These are phyloP conservation scores for Trichoplusia ni DNA, from an alignment of 1,140 invertebrate species.

Conservation along the genomic window DNA sequence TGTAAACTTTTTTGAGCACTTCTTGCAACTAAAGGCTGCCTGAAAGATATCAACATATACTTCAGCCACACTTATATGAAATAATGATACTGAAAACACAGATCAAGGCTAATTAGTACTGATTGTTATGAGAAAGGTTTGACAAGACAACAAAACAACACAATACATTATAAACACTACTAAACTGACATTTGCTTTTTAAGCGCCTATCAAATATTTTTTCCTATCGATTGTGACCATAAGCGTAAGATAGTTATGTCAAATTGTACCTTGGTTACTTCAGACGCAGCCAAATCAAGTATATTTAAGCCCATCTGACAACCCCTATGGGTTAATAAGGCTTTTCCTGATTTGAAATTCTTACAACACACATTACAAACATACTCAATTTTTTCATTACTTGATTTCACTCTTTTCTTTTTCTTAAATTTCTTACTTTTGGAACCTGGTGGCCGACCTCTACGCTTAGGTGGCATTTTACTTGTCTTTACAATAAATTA, in stretches of 20 bases:
- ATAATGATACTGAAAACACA: no score
- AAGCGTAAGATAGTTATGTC: neutral
- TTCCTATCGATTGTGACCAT: neutral
- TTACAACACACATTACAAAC: constrained; percentile 30
- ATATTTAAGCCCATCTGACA: neutral
- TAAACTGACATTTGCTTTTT: no score
- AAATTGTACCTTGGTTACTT: constrained; percentile 10
- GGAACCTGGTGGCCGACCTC: constrained; percentile 50
- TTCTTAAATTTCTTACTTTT: constrained; percentile 55
- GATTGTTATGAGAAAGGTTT: no score
- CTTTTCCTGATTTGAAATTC: neutral
- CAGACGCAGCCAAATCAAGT: neutral
- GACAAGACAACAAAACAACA: no score
- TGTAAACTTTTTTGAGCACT: constrained; percentile 68
- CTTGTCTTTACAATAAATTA: constrained; percentile 12
- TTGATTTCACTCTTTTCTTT: neutral
- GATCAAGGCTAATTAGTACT: no score
- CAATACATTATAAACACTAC: no score
- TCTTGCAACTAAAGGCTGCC: constrained; percentile 50
- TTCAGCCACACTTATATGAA: neutral
- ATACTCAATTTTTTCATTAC: neutral
- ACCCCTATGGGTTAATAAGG: neutral
- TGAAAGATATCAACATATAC: constrained; percentile 38
- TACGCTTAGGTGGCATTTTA: constrained; percentile 59
- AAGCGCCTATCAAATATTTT: neutral